These are phyloP conservation scores for Phylloscopus trochilus DNA, from an alignment of 2,113 vertebrate species.

Conservation along the genomic window DNA sequence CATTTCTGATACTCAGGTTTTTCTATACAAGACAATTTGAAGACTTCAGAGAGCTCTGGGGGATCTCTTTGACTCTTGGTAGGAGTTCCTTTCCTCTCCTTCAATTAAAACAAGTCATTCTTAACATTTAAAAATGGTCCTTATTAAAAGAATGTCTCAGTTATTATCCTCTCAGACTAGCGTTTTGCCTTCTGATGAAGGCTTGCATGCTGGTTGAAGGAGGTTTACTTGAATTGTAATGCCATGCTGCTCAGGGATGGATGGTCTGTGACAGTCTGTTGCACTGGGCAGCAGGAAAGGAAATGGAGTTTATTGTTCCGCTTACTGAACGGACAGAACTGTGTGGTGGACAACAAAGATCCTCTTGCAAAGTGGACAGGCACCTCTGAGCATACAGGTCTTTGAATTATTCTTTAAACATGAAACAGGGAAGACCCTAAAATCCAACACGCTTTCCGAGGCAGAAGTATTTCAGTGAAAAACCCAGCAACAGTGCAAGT, in stretches of 20 bases:
- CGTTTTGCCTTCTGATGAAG: slow-evolving; percentile 1
- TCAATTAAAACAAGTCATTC: slow-evolving; percentile 55
- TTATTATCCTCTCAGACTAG: slow-evolving; percentile 51
- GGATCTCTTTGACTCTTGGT: slow-evolving; percentile 31
- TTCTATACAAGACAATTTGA: neutral
- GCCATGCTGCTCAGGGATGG: neutral
- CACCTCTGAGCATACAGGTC: neutral
- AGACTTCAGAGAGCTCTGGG: neutral
- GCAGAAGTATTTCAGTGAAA: neutral
- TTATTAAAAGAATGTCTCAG: slow-evolving; percentile 43
- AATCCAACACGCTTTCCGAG: neutral
- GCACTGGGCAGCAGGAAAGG: neutral
- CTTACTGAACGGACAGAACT: neutral
- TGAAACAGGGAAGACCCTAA: neutral
- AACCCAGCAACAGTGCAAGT: neutral
- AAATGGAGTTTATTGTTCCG: neutral
- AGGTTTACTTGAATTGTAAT: slow-evolving; percentile 17
- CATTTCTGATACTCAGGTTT: neutral
- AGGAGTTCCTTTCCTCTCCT: slow-evolving; percentile 43
- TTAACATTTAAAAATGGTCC: slow-evolving; percentile 37
- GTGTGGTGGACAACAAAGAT: neutral
- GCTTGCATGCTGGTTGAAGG: slow-evolving; percentile 13
- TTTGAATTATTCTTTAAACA: neutral
- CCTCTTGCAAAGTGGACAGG: neutral
- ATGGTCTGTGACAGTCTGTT: neutral